These are phyloP conservation scores for Linepithema humile DNA, from an alignment of 1,140 invertebrate genomes.

Conservation along the genomic window DNA sequence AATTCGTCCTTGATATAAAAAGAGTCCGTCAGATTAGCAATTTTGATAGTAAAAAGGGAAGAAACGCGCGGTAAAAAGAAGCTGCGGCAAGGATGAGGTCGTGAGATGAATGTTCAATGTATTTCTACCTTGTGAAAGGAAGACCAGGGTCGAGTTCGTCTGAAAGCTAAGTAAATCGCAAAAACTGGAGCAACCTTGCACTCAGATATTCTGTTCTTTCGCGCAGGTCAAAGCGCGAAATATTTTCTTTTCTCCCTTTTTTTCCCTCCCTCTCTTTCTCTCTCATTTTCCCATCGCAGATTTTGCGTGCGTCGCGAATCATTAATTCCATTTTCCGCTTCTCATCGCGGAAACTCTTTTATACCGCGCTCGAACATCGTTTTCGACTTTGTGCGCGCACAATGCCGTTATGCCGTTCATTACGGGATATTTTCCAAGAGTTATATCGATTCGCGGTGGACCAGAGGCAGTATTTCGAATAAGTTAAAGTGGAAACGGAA, in stretches of 20 bases:
- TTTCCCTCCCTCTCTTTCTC: background rate
- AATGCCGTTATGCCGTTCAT: background rate
- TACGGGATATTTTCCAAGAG: slow-evolving; percentile 30
- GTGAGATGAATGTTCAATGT: slow-evolving; percentile 55
- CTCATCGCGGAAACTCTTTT: background rate
- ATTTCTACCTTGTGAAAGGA: slow-evolving; percentile 45
- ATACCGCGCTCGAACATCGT: background rate
- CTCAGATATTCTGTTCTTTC: background rate
- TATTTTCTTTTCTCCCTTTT: background rate
- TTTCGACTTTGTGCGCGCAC: slow-evolving; percentile 18
- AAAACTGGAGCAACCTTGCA: slow-evolving; percentile 59
- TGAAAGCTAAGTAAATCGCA: slow-evolving; percentile 32
- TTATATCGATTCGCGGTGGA: slow-evolving; percentile 22
- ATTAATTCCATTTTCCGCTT: slow-evolving; percentile 28
- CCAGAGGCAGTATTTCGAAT: slow-evolving; percentile 23
- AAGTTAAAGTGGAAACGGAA: slow-evolving; percentile 47
- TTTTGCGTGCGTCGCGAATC: slow-evolving; percentile 30
- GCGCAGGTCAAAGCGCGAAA: background rate
- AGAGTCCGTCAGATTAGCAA: slow-evolving; percentile 19
- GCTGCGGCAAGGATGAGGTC: background rate
- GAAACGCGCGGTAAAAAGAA: background rate
- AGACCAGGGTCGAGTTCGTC: slow-evolving; percentile 45
- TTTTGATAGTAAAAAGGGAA: slow-evolving; percentile 11
- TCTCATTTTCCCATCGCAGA: background rate
- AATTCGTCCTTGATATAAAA: no score